phyloP scores from a whole-genome alignment of 2,113 vertebrate species.

The Ammodytes dubius region DNA sequence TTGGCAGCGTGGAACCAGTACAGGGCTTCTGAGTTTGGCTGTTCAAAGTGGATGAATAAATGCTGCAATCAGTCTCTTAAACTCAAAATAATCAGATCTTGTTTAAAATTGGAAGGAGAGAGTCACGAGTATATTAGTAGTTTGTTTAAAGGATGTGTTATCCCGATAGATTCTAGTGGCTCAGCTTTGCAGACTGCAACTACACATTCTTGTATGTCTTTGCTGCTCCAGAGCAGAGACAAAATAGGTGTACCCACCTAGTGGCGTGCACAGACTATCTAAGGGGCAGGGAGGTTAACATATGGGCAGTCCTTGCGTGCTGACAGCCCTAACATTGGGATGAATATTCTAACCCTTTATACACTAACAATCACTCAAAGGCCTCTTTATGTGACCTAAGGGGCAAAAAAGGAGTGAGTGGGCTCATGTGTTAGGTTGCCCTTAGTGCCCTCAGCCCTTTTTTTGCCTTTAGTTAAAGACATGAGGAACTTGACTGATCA shows the following conservation, averaged over 20 bases:
- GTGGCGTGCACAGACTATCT: no score
- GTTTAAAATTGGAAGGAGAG: not conserved
- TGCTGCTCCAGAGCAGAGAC: not conserved
- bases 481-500: no score
- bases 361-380: no score
- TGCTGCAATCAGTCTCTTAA: not conserved
- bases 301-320: no score
- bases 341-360: no score
- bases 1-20: slow-evolving; percentile 15
- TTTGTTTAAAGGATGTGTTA: not conserved
- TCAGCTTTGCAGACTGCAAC: not conserved
- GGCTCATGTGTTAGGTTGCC: no score
- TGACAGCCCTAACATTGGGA: no score
- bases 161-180: not conserved
- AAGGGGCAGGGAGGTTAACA: no score
- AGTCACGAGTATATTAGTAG: not conserved
- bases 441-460: no score
- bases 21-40: slow-evolving; percentile 3
- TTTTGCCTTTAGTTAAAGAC: no score
- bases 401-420: no score
- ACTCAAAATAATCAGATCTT: not conserved
- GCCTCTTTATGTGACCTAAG: no score
- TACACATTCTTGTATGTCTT: not conserved
- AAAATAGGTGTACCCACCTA: not conserved
- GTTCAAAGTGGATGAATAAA: not conserved